Conservation (phyloP, 2,113 vertebrate species). For the Penelope pileata region DNA sequence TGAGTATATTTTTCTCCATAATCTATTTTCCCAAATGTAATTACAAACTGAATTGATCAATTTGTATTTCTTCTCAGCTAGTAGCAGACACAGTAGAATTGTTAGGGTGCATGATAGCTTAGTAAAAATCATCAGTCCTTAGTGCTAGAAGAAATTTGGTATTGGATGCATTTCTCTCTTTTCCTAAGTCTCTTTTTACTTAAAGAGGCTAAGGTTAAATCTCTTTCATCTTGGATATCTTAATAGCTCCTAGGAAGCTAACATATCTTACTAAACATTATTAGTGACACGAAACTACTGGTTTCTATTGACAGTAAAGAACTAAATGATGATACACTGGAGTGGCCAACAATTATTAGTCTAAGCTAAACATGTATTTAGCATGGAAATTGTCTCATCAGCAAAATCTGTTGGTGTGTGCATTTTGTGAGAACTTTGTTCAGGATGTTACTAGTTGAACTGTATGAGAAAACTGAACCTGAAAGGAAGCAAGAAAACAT, state of each 20-base stretch:
- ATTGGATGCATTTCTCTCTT: conserved; percentile 19
- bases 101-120: conserved; percentile 60
- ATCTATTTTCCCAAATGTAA: conserved; percentile 79
- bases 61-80: conserved; percentile 63
- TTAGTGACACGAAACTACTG: neutral
- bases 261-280: neutral
- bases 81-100: conserved; percentile 56
- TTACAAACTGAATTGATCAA: conserved; percentile 78
- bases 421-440: neutral
- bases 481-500: neutral
- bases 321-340: neutral
- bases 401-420: neutral
- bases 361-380: neutral
- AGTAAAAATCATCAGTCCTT: conserved; percentile 41
- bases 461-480: neutral
- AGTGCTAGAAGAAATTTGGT: conserved; percentile 3
- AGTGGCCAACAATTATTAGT: neutral
- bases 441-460: neutral
- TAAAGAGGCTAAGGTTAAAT: conserved; percentile 56
- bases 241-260: neutral
- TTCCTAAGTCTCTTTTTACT: conserved; percentile 28
- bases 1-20: conserved; percentile 76
- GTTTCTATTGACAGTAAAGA: neutral
- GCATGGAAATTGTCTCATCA: neutral
- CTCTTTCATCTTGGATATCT: neutral